Percentiles rank a stretch among this genome's conserved stretches.
phyloP scores from a whole-genome alignment of 2,888 invertebrate genomes.

The Spatulosminthurus flaviceps region DNA sequence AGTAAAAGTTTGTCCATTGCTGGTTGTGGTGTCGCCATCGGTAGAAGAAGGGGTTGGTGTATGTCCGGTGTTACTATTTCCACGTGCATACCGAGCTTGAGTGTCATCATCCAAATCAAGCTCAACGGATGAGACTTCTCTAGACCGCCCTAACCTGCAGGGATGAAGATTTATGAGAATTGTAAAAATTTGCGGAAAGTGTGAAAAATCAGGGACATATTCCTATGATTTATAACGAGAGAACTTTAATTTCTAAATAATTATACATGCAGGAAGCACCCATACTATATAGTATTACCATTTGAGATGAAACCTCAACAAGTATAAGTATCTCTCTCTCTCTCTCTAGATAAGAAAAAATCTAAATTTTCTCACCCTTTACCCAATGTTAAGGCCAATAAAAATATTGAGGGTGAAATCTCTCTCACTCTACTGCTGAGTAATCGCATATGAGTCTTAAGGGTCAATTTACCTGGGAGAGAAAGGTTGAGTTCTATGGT shows the following conservation, averaged over 20 bases:
- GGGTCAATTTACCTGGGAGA: constrained; percentile 30
- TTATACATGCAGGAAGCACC: too few relatives aligned
- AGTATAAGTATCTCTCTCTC: background rate
- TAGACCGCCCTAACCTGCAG: constrained; percentile 33
- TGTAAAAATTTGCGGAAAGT: too few relatives aligned
- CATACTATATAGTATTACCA: too few relatives aligned
- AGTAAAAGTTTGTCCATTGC: too few relatives aligned
- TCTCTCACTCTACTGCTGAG: background rate
- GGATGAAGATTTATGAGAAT: too few relatives aligned
- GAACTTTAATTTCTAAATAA: too few relatives aligned
- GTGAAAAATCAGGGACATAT: too few relatives aligned
- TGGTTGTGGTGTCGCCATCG: constrained; percentile 33
- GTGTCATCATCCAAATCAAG: constrained; percentile 27
- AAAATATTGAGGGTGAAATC: background rate
- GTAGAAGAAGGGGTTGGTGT: constrained; percentile 1
- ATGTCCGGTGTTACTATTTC: too few relatives aligned
- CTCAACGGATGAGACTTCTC: constrained; percentile 33
- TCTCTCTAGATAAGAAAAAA: too few relatives aligned
- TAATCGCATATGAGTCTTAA: too few relatives aligned
- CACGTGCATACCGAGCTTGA: background rate
- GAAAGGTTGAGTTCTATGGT: constrained; percentile 35
- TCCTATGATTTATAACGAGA: too few relatives aligned
- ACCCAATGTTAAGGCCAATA: constrained; percentile 6
- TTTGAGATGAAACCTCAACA: background rate
- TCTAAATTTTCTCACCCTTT: background rate